Percentiles rank a stretch among this genome's conserved stretches.
These are phyloP conservation scores for Lindbergichthys nudifrons DNA, from an alignment of 2,797 vertebrate species.

Conservation along the genomic window DNA sequence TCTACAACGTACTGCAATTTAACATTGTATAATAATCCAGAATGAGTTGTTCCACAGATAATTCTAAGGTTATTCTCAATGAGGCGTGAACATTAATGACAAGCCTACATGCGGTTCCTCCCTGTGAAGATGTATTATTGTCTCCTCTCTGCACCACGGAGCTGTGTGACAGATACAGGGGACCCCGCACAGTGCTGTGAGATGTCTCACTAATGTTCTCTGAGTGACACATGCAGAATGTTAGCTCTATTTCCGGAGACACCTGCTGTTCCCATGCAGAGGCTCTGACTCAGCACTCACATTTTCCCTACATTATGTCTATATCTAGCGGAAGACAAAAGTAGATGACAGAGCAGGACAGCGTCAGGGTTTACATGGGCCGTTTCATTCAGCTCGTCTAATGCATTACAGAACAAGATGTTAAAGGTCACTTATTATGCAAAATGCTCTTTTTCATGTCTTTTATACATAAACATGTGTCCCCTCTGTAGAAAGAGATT, in stretches of 20 bases:
- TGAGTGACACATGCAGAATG: slow-evolving; percentile 42
- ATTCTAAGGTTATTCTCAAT: slow-evolving; percentile 11
- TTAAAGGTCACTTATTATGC: no score
- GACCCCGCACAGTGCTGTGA: not conserved
- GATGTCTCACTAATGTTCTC: not conserved
- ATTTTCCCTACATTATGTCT: not conserved
- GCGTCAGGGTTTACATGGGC: not conserved
- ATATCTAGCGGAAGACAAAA: slow-evolving; percentile 9
- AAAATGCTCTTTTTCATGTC: no score
- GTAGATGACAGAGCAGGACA: not conserved
- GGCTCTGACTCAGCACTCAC: not conserved
- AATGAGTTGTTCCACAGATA: not conserved
- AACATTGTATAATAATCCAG: not conserved
- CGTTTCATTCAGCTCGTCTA: not conserved
- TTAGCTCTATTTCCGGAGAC: slow-evolving; percentile 43
- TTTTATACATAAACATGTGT: no score
- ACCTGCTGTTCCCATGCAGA: slow-evolving; percentile 36
- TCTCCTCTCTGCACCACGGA: slow-evolving; percentile 37
- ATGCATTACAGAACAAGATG: not conserved
- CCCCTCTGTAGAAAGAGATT: no score
- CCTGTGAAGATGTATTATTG: slow-evolving; percentile 17
- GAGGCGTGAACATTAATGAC: slow-evolving; percentile 26
- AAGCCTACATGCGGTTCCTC: slow-evolving; percentile 1
- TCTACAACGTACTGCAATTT: not conserved
- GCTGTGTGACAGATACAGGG: slow-evolving; percentile 7